Percentiles rank a stretch among this genome's conserved stretches.
These are phyloP conservation scores for Gymnopithys bicolor DNA, from an alignment of 2,797 vertebrate species.

Conservation along the genomic window DNA sequence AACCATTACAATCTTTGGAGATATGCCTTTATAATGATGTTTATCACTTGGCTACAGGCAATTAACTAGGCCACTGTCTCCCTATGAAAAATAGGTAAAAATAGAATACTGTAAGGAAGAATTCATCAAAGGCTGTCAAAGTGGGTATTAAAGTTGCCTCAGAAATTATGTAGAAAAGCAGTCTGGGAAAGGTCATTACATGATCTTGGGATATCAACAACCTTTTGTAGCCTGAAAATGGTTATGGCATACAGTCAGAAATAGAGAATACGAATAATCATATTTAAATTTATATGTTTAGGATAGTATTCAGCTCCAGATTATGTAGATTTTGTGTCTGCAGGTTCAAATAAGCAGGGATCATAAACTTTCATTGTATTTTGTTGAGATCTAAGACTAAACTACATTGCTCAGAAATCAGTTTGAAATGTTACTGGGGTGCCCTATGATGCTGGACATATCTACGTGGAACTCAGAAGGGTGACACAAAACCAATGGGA, in stretches of 20 bases:
- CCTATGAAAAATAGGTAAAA: not conserved
- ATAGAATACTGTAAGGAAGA: not conserved
- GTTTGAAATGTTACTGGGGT: not conserved
- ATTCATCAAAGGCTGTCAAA: not conserved
- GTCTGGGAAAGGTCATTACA: not conserved
- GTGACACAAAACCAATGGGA: not conserved
- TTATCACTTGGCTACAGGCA: not conserved
- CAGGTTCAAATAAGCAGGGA: not conserved
- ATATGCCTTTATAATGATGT: not conserved
- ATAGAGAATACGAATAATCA: not conserved
- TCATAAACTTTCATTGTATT: not conserved
- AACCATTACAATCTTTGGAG: not conserved
- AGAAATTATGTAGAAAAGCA: not conserved
- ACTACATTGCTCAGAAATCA: not conserved
- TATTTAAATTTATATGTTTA: not conserved
- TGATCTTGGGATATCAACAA: not conserved
- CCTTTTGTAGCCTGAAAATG: not conserved
- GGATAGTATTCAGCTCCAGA: not conserved
- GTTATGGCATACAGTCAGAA: not conserved
- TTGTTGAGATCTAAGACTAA: not conserved
- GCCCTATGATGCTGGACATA: rapidly evolving
- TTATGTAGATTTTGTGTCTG: not conserved
- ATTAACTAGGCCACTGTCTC: not conserved
- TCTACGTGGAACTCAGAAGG: not conserved
- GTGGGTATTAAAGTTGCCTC: not conserved